Conservation (phyloP, 2,797 vertebrate species). For the Danio aesculapii region DNA sequence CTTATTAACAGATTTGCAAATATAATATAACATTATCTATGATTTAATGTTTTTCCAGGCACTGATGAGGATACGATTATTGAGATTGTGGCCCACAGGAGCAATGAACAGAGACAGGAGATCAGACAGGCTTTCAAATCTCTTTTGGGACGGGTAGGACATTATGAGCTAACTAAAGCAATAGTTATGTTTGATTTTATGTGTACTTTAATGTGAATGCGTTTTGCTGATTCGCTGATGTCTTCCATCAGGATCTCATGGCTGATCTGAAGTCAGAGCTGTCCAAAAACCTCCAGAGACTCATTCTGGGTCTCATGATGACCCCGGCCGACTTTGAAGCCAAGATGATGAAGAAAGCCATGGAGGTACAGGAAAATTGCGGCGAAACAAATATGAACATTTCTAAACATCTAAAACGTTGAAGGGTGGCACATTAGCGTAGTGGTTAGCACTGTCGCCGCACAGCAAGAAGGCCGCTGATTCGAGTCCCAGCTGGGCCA, state of each 20-base stretch:
- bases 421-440: too few relatives aligned
- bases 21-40: neutral
- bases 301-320: conserved; percentile 93
- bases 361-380: conserved; percentile 81
- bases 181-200: too few relatives aligned
- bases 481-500: too few relatives aligned
- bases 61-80: conserved; percentile 93
- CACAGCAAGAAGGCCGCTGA: too few relatives aligned
- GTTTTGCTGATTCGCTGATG: neutral
- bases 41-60: conserved; percentile 74
- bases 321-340: conserved; percentile 92
- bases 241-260: conserved; percentile 87
- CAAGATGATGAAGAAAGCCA: conserved; percentile 96
- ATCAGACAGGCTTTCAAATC: conserved; percentile 94
- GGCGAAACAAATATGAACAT: too few relatives aligned
- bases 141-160: conserved; percentile 90
- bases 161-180: too few relatives aligned
- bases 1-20: fast-evolving
- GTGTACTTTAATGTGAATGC: neutral
- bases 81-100: conserved; percentile 88
- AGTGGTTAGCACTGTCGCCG: too few relatives aligned
- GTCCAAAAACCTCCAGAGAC: conserved; percentile 88
- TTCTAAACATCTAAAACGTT: too few relatives aligned
- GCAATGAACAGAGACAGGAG: conserved; percentile 91
- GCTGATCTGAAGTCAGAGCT: conserved; percentile 96